Base-by-base conservation (phyloP, 2,888 invertebrate species). In the Zygogramma bicolorata region DNA sequence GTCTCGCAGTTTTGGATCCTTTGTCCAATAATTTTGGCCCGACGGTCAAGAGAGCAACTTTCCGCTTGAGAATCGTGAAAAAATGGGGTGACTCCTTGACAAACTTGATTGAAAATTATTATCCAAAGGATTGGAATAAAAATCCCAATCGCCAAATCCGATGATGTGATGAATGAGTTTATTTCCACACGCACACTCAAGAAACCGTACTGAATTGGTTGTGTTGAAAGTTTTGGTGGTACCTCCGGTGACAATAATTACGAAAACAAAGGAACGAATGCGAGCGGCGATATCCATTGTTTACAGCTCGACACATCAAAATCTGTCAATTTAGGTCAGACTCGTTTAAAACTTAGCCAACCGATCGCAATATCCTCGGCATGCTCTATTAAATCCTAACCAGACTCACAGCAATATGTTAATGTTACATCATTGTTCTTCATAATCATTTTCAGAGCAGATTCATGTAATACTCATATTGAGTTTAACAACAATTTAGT, bases 351-450 rank as follows among this genome's bases (percentile, higher is more conserved):
- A 69, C 62, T 68, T 62, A 18, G 62, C 60, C 72, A 68, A 65
- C 61, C 62, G 69, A 65, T 73, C 72, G 80, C 71, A 78, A 81
- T 80, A 79, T 79, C 78, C 77, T 79, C 74, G 77, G 70, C 70
- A 73, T 78, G 79, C 80, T 80, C 80, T 79, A 78, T 71, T 81
- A 81, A 80, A 75, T 79, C 70, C 75, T 57, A 65, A 40, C 53
- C 65, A 27, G 40, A 57, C 65, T 68, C 63, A 65, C 78, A 73
- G 78, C 78, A 77, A 77, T 77, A 77, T 81, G 79, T 80, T 77
- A 78, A 79, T 77, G 77, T 82, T 82, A 78, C 82, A 81, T 81
- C 77, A 77, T 70, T 78, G 76, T 75, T 78, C 77, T 61, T 75
- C 74, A 74, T 77, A 75, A 70, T 65, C 70, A 60, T 34, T 70